Evolutionary conservation across 2,113 vertebrate species (phyloP).

Genomic region (Pongo pygmaeus): DNA sequence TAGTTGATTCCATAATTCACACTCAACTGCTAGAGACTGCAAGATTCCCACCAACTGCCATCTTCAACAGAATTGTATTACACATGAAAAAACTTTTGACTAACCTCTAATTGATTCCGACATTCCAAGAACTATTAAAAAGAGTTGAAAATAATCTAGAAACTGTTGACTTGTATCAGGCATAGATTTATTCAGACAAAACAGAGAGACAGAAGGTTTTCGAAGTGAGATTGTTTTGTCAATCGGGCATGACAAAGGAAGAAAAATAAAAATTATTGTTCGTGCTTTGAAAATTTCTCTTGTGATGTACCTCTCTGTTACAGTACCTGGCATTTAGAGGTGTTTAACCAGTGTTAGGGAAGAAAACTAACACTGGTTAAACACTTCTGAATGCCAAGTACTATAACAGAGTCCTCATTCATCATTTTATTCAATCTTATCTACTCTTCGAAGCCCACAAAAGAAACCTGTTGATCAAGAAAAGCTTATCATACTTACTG

Average conservation of each 20-base stretch:
- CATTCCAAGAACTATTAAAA: neutral
- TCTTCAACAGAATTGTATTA: neutral
- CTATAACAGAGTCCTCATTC: neutral
- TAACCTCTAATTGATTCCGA: constrained; percentile 45
- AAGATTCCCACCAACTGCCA: constrained; percentile 18
- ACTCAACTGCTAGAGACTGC: constrained; percentile 24
- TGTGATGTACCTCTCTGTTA: neutral
- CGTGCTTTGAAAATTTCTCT: constrained; percentile 51
- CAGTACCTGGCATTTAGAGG: too few relatives aligned
- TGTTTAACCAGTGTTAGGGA: neutral
- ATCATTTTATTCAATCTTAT: constrained; percentile 8
- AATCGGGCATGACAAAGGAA: constrained; percentile 13
- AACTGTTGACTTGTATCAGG: constrained; percentile 46
- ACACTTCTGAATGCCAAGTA: neutral
- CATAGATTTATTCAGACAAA: constrained; percentile 48
- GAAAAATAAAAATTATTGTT: constrained; percentile 53
- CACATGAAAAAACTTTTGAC: neutral
- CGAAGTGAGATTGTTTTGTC: constrained; percentile 52
- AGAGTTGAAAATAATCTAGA: constrained; percentile 51
- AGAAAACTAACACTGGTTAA: constrained; percentile 1
- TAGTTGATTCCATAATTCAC: constrained; percentile 49
- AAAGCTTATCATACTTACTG: neutral
- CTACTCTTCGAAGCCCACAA: neutral
- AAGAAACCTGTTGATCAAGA: neutral
- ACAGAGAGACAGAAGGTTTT: constrained; percentile 33